Conservation (phyloP, 2,113 vertebrate genomes). For the Xiphophorus couchianus region DNA sequence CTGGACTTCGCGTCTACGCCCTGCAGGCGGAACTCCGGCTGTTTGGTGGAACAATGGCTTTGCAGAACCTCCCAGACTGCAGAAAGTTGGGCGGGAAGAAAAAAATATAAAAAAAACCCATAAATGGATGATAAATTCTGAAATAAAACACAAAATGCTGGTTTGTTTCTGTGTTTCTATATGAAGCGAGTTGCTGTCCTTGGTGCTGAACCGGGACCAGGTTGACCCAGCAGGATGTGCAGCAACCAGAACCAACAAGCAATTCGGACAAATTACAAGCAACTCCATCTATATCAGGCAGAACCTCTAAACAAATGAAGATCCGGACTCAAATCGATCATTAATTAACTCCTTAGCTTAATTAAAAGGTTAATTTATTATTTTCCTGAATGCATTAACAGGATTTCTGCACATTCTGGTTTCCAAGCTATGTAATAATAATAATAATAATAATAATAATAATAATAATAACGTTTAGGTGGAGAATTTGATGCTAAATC, state of each 20-base stretch:
- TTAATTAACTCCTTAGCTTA: neutral
- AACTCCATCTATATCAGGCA: too few species aligned
- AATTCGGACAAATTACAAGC: too few species aligned
- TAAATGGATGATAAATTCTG: too few species aligned
- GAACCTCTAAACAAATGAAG: too few species aligned
- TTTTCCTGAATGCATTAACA: neutral
- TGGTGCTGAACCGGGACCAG: neutral
- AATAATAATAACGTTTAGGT: too few species aligned
- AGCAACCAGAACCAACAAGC: neutral
- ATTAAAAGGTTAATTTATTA: neutral
- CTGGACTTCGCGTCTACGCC: slow-evolving; percentile 11
- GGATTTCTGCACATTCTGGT: neutral
- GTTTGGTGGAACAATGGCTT: neutral
- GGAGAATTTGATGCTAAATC: neutral
- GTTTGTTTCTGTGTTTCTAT: too few species aligned
- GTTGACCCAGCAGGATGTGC: neutral
- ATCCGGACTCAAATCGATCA: neutral
- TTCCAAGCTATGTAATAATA: neutral
- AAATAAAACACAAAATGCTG: neutral
- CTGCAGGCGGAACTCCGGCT: neutral
- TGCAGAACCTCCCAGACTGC: neutral
- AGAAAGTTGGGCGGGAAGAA: neutral
- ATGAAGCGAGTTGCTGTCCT: neutral
- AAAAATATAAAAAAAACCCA: too few species aligned
- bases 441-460: too few species aligned